Base-by-base conservation (phyloP, 2,888 invertebrate genomes). In the Octonoba sinensis region DNA sequence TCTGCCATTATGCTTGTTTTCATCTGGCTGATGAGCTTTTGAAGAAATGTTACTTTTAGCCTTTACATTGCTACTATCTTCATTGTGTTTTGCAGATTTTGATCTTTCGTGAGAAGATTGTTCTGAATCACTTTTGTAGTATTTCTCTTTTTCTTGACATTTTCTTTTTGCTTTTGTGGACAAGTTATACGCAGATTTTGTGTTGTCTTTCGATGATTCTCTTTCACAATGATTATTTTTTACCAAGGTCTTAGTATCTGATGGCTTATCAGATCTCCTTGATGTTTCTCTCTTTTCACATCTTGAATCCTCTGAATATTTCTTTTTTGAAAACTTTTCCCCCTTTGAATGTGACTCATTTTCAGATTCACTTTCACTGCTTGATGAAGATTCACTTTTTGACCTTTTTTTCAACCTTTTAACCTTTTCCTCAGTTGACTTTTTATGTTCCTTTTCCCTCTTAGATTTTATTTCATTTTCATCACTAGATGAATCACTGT, bases 401-500 rank as follows among this genome's bases (percentile, higher is more conserved):
- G 62, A 62, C 6, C 44, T 18, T 15, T 62, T 20, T 16, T n/a
- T 60, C n/a, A 44, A 18, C 44, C 13, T 62, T 62, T 57, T 57
- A 57, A 0, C 3, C 20, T 4, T 13, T n/a, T 62, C 46, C 13
- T 36, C 20, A 44, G 12, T 62, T 24, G 44, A 27, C 27, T 60
- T 64, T n/a, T 18, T 16, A 46, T 64, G 64, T 15, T 27, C 59
- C 18, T 59, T 57, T 66, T 56, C 71, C 44, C 22, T 67, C 11
- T n/a, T 44, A n/a, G 20, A 49, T 36, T 36, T 47, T 24, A 27
- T 20, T 13, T 13, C 27, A 36, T 22, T 62, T 20, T 67, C 66
- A 18, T 74, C 73, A 60, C 79, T 73, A 6, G 73, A 79, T 44
- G 62, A 47, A 0, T 79, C 69, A 51, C 73, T 79, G 46, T 27